These are phyloP conservation scores for Cerastis leucographa DNA, from an alignment of 2,888 invertebrate species.

Conservation along the genomic window DNA sequence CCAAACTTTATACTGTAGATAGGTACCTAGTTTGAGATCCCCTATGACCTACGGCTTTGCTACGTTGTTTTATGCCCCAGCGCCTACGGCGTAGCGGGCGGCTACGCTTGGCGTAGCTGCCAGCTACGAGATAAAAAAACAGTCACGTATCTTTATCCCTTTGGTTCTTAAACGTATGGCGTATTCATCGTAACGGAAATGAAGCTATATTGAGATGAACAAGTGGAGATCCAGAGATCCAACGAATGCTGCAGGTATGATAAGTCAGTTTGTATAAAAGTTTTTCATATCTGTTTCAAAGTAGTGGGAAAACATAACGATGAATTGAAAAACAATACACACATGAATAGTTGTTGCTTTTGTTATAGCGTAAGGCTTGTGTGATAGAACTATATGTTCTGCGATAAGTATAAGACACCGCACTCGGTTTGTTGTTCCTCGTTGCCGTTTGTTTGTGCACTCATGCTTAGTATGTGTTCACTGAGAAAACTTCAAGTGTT, in stretches of 20 bases:
- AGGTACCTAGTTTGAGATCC: not conserved
- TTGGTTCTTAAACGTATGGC: not conserved
- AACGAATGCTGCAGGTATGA: not conserved
- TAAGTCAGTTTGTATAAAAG: not conserved
- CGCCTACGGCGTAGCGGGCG: not conserved
- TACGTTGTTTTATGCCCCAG: conserved; percentile 1
- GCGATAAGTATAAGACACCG: not conserved
- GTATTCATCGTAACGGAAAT: not conserved
- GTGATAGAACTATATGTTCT: not conserved
- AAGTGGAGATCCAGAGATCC: conserved; percentile 1
- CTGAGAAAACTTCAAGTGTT: not conserved
- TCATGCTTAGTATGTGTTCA: not conserved
- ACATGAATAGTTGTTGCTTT: not conserved
- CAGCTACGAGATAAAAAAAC: not conserved
- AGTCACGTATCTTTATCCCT: not conserved
- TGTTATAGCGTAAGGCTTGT: not conserved
- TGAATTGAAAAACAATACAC: not conserved
- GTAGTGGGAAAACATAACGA: not conserved
- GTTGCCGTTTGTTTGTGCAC: not conserved
- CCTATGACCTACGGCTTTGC: not conserved
- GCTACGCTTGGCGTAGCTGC: not conserved
- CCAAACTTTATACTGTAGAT: not conserved
- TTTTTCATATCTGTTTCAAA: not conserved
- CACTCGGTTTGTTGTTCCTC: not conserved
- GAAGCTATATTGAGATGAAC: not conserved